A percentile compares a stretch with the other conserved stretches of the same genome.
Evolutionary conservation across 2,113 vertebrate genomes (phyloP).

Genomic region (Guaruba guarouba): DNA sequence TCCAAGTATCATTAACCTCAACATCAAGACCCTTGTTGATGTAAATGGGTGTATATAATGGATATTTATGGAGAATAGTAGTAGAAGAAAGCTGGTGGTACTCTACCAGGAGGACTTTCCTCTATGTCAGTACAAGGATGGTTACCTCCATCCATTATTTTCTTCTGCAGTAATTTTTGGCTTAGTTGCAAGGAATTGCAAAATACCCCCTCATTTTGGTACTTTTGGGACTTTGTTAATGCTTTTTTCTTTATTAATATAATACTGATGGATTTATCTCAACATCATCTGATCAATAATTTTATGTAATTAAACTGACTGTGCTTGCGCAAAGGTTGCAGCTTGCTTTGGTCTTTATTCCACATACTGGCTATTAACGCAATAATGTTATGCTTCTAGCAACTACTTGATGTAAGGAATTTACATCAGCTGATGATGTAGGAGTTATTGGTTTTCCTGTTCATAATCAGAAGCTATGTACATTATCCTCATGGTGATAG

Average conservation of each 20-base stretch:
- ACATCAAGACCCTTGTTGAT: neutral
- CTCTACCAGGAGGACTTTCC: neutral
- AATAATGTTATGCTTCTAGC: neutral
- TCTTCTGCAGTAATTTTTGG: neutral
- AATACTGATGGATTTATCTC: neutral
- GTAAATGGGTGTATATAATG: neutral
- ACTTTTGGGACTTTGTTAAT: neutral
- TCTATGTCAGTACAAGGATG: neutral
- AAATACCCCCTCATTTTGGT: neutral
- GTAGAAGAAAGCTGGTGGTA: neutral
- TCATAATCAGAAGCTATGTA: neutral
- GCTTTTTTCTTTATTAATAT: neutral
- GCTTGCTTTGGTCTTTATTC: neutral
- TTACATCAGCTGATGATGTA: neutral
- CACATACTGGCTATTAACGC: neutral
- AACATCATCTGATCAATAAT: neutral
- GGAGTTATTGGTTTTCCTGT: neutral
- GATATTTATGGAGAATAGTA: neutral
- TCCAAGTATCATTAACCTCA: neutral
- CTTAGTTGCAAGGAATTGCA: neutral
- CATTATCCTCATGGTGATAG: neutral
- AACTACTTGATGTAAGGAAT: neutral
- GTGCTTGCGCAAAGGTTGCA: neutral
- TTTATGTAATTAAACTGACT: neutral
- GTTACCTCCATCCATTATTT: neutral